phyloP scores from a whole-genome alignment of 2,797 vertebrate species.

The Rhinogobio ventralis region DNA sequence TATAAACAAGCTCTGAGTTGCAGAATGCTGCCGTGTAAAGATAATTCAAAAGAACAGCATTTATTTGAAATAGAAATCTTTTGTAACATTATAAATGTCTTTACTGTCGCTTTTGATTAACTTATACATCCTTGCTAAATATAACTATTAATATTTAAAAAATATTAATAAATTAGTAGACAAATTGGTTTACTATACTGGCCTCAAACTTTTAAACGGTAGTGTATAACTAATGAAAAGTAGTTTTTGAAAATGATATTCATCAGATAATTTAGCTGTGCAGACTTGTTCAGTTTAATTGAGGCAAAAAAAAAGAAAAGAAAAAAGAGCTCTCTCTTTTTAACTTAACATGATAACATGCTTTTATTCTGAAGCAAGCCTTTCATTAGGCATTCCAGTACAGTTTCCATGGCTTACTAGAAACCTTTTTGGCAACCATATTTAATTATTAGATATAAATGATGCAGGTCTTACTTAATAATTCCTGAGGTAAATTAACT shows the following conservation, averaged over 20 bases:
- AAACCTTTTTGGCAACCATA: slow-evolving; percentile 14
- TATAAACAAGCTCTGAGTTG: slow-evolving; percentile 10
- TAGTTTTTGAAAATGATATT: slow-evolving; percentile 17
- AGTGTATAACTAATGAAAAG: background rate
- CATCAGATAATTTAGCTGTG: background rate
- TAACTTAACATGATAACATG: slow-evolving; percentile 7
- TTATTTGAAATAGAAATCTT: background rate
- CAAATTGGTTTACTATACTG: background rate
- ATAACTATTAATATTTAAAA: background rate
- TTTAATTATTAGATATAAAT: background rate
- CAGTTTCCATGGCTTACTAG: background rate
- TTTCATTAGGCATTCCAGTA: background rate
- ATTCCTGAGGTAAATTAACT: background rate
- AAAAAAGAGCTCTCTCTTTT: background rate
- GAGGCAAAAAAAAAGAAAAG: background rate
- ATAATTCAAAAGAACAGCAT: background rate
- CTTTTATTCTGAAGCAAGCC: slow-evolving; percentile 5
- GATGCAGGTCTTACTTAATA: slow-evolving; percentile 10
- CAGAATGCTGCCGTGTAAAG: background rate
- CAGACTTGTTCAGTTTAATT: background rate
- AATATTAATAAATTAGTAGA: background rate
- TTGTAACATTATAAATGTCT: background rate
- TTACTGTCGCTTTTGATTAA: background rate
- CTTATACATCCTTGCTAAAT: background rate
- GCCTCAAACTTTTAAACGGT: background rate